Base-by-base conservation (phyloP, 2,888 invertebrate genomes). In the Thysanoteuthis rhombus region DNA sequence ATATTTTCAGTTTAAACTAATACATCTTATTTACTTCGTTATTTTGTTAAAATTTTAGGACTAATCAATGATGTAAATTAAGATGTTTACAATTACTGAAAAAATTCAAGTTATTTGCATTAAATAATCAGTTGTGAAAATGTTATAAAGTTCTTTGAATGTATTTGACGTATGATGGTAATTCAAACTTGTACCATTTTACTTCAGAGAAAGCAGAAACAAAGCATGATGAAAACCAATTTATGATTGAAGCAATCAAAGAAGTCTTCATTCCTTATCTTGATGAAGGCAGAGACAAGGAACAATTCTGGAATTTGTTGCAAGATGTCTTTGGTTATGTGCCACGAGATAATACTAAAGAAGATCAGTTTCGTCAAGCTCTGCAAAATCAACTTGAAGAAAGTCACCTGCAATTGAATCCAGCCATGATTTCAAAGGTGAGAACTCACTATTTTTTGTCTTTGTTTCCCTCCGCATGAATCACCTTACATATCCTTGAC, bases 311-410 rank as follows among this genome's bases (percentile, higher is more conserved):
- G 12, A 95, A 94, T 90, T 94, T 96, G 25, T 94, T 97, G 92
- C 94, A 96, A 12, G 96, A 97, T 92, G 94, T 96, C 22, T 97
- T 97, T 95, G 45, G 25, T 25, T 45, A 45, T 32, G 32, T 40
- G 92, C 96, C 97, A 1, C 94, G 94, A 47, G 95, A 95, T 92
- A 93, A 95, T 28, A 93, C 95, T 22, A 94, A 95, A 1, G 95
- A 95, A 47, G 95, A 95, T 1, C 95, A 95, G 47, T 94, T 97
- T n/a, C 94, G 95, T 52, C 95, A 95, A 90, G 96, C 96, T 58
- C 94, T 97, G 36, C 94, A 95, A 90, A 96, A 96, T 90, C 96
- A 96, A 94, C 95, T 97, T 93, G 95, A 95, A 93, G 96, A 96
- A 93, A 96, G 96, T 93, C 95, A 95, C 52, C 94, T 96, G 93